A percentile compares a stretch with the other conserved stretches of the same genome.
These are phyloP conservation scores for Apodemus sylvaticus DNA, from an alignment of 2,113 vertebrate species.

Conservation along the genomic window DNA sequence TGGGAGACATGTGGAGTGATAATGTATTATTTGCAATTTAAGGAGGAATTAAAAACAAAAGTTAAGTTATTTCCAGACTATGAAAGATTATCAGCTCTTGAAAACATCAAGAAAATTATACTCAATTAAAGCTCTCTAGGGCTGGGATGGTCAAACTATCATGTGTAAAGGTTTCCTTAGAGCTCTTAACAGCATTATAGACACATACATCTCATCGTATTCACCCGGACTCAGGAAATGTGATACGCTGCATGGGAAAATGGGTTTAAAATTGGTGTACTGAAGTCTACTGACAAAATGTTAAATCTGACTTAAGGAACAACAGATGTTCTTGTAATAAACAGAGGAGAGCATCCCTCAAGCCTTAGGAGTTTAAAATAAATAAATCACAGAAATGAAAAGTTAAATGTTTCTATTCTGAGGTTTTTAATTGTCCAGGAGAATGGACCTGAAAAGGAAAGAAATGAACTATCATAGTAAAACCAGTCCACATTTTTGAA, in stretches of 20 bases:
- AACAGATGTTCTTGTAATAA: not conserved
- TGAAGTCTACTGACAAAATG: not conserved
- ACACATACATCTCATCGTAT: not conserved
- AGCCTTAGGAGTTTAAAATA: not conserved
- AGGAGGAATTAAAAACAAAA: constrained; percentile 22
- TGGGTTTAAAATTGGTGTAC: not conserved
- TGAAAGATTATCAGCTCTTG: constrained; percentile 28
- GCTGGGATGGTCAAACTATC: not conserved
- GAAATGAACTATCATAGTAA: not conserved
- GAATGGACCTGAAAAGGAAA: not conserved
- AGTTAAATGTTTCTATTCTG: not conserved
- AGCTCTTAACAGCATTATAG: not conserved
- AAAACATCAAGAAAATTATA: constrained; percentile 14
- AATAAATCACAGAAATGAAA: not conserved
- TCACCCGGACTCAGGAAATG: not conserved
- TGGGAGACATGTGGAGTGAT: not conserved
- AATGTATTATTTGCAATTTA: constrained; percentile 54
- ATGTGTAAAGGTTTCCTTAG: not conserved
- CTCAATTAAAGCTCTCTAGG: not conserved
- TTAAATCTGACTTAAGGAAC: not conserved
- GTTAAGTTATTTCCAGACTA: not conserved
- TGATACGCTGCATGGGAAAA: not conserved
- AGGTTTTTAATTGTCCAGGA: not conserved
- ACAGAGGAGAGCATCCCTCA: not conserved
- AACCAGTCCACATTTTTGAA: not conserved